Conservation (phyloP, 30 jellyfish, hydroid and myxozoan genomes). For the Turritopsis rubra region DNA sequence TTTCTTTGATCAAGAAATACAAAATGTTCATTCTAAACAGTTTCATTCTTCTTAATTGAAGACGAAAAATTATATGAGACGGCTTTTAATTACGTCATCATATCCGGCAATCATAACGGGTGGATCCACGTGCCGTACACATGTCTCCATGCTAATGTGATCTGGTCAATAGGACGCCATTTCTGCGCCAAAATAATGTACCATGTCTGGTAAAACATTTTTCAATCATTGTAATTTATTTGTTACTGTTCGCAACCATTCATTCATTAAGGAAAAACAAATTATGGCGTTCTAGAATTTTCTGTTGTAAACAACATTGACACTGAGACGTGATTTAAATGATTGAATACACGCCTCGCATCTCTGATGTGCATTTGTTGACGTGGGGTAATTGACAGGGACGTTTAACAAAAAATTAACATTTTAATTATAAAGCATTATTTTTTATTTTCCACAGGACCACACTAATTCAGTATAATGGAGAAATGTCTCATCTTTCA, state of each 20-base stretch:
- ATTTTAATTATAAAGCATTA: neutral
- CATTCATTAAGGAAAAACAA: neutral
- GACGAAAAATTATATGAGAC: neutral
- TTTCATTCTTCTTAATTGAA: neutral
- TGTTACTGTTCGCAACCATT: neutral
- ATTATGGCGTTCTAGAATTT: neutral
- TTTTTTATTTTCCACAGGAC: neutral
- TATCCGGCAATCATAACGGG: neutral
- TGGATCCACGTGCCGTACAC: neutral
- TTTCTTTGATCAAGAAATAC: neutral
- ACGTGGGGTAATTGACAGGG: neutral
- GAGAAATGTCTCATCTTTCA: neutral
- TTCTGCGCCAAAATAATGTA: neutral
- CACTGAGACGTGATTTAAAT: neutral
- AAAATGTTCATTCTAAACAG: neutral
- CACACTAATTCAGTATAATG: neutral
- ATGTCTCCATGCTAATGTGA: neutral
- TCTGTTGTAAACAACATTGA: neutral
- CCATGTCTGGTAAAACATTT: too few relatives aligned
- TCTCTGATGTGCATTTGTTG: neutral
- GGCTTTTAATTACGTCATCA: neutral
- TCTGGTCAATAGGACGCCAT: neutral
- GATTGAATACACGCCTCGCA: neutral
- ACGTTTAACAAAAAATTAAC: neutral
- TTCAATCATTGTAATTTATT: too few relatives aligned